A percentile compares a stretch with the other conserved stretches of the same genome.
phyloP scores from a whole-genome alignment of 2,797 vertebrate species.

The Danio aesculapii region DNA sequence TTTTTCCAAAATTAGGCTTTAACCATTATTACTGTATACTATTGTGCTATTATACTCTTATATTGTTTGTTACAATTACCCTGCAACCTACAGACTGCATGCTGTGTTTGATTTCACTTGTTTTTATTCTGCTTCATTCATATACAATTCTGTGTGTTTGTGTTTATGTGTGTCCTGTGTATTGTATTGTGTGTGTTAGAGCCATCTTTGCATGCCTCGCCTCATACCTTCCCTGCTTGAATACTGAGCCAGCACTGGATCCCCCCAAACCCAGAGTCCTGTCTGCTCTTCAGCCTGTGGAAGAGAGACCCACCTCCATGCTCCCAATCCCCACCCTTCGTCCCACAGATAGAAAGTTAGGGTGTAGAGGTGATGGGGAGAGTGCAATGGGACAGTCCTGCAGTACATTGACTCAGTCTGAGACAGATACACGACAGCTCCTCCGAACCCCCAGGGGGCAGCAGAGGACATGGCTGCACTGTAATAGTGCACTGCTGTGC shows the following conservation, averaged over 20 bases:
- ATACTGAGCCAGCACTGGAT: conserved; percentile 59
- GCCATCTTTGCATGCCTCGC: conserved; percentile 76
- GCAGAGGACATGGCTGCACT: conserved; percentile 38
- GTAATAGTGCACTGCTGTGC: conserved; percentile 36
- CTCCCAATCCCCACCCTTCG: conserved; percentile 62
- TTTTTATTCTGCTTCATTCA: conserved; percentile 19
- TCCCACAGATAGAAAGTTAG: background rate
- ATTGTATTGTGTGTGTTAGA: conserved; percentile 71
- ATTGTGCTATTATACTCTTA: background rate
- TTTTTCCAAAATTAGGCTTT: background rate
- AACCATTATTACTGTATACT: too few relatives aligned
- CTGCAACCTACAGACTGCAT: background rate
- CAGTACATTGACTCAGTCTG: conserved; percentile 70
- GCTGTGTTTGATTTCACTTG: conserved; percentile 6
- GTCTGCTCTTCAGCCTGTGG: conserved; percentile 58
- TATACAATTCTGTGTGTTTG: conserved; percentile 9
- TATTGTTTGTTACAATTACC: background rate
- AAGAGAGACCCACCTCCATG: conserved; percentile 67
- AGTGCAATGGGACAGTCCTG: conserved; percentile 71
- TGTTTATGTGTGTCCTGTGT: conserved; percentile 50
- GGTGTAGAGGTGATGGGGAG: conserved; percentile 50
- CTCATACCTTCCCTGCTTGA: conserved; percentile 69
- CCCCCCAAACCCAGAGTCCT: conserved; percentile 56
- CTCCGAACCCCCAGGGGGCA: conserved; percentile 63
- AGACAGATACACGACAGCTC: conserved; percentile 67